Evolutionary conservation across 2,113 vertebrate genomes (phyloP).

Genomic region (Myrmecophaga tridactyla): DNA sequence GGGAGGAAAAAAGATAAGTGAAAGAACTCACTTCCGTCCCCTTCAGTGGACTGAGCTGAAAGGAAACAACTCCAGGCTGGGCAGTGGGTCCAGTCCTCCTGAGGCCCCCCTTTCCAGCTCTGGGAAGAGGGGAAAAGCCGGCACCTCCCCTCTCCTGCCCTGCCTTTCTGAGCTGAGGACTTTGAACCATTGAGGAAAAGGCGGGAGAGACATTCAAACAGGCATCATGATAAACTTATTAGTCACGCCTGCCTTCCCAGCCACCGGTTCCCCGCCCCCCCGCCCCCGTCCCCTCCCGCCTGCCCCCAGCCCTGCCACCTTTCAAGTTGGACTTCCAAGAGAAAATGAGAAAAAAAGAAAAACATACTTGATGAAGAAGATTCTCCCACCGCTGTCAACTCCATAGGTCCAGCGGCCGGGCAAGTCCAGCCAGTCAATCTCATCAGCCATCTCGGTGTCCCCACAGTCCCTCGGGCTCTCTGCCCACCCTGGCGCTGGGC

Average conservation of each 20-base stretch:
- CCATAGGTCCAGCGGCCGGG: constrained; percentile 86
- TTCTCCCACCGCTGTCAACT: constrained; percentile 81
- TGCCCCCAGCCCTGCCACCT: background rate
- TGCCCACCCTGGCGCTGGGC: background rate
- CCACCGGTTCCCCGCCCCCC: background rate
- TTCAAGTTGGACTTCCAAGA: constrained; percentile 17
- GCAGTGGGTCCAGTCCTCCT: background rate
- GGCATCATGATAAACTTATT: constrained; percentile 49
- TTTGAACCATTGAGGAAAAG: constrained; percentile 68
- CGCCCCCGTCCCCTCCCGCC: background rate
- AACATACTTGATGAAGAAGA: constrained; percentile 87
- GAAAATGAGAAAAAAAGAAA: background rate
- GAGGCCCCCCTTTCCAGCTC: accelerated
- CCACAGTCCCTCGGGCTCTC: background rate
- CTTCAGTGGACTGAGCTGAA: background rate
- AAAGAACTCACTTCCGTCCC: background rate
- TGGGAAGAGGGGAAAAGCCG: background rate
- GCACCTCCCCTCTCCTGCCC: background rate
- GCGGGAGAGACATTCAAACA: constrained; percentile 69
- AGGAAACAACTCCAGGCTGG: background rate
- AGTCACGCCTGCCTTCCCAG: background rate
- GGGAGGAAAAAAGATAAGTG: background rate
- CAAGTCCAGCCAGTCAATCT: constrained; percentile 84
- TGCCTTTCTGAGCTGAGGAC: constrained; percentile 22
- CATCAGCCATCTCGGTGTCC: constrained; percentile 80